Percentiles rank a stretch among this genome's conserved stretches.
Conservation (phyloP, 1,140 invertebrate species). For the Drosophila malerkotliana region DNA sequence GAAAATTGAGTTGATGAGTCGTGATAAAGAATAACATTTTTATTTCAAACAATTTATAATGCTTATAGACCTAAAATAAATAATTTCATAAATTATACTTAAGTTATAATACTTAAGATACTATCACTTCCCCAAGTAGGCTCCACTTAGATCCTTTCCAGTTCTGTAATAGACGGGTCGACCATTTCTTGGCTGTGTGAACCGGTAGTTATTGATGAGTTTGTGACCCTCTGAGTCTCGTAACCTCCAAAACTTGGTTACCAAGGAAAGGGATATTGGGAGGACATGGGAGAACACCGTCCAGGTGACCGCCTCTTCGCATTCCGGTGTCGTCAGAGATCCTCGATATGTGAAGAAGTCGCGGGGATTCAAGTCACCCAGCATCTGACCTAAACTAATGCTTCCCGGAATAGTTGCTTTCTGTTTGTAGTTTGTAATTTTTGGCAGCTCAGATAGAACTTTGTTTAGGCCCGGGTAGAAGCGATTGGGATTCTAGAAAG, state of each 20-base stretch:
- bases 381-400: slow-evolving; percentile 86
- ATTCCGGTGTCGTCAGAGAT: slow-evolving; percentile 95
- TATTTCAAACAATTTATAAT: background rate
- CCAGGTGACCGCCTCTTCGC: slow-evolving; percentile 95
- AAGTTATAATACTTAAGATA: background rate
- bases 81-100: slow-evolving; percentile 11
- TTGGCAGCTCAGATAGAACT: slow-evolving; percentile 28
- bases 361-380: slow-evolving; percentile 84
- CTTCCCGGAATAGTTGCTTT: slow-evolving; percentile 18
- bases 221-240: slow-evolving; percentile 35
- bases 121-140: slow-evolving; percentile 28
- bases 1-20: background rate
- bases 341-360: slow-evolving; percentile 92
- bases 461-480: slow-evolving; percentile 55
- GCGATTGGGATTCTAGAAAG: slow-evolving; percentile 34
- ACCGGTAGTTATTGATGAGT: slow-evolving; percentile 53
- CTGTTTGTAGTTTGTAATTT: slow-evolving; percentile 31
- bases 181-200: slow-evolving; percentile 84
- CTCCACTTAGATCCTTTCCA: slow-evolving; percentile 12
- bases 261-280: slow-evolving; percentile 90
- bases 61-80: slow-evolving; percentile 30
- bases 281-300: slow-evolving; percentile 93
- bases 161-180: slow-evolving; percentile 85
- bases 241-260: slow-evolving; percentile 78
- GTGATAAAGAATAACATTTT: background rate